These are phyloP conservation scores for Heterochromis multidens DNA, from an alignment of 2,113 vertebrate species.

Conservation along the genomic window DNA sequence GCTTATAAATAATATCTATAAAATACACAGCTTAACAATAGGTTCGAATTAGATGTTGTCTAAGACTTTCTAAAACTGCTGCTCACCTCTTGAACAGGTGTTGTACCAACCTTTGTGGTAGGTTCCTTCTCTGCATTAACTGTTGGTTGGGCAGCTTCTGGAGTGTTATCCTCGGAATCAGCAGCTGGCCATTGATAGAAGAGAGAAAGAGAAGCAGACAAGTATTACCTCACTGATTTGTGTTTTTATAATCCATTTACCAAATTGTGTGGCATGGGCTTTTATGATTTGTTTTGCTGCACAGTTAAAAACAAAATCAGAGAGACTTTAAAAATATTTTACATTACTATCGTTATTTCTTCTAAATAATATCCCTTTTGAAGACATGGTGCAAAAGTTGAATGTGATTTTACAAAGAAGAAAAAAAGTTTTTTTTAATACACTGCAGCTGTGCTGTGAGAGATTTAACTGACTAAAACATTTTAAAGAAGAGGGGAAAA, in stretches of 20 bases:
- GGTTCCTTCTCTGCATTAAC: neutral
- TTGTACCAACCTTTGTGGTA: neutral
- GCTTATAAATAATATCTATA: neutral
- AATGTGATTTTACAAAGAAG: neutral
- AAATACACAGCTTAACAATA: neutral
- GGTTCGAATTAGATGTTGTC: neutral
- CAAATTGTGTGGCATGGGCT: neutral
- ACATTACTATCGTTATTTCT: neutral
- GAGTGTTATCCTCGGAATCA: neutral
- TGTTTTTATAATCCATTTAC: neutral
- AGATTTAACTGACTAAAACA: neutral
- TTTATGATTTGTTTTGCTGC: neutral
- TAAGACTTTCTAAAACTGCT: neutral
- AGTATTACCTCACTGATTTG: neutral
- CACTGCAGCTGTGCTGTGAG: neutral
- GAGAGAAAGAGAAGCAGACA: neutral
- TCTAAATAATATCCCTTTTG: neutral
- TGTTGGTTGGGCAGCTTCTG: neutral
- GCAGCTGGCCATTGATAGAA: neutral
- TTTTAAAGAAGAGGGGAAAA: neutral
- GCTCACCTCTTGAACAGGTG: slow-evolving; percentile 11
- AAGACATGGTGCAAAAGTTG: neutral
- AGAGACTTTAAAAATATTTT: neutral
- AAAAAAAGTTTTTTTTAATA: neutral
- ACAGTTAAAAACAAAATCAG: neutral